Base-by-base conservation (phyloP, 2,888 invertebrate genomes). In the Apotomis betuletana region DNA sequence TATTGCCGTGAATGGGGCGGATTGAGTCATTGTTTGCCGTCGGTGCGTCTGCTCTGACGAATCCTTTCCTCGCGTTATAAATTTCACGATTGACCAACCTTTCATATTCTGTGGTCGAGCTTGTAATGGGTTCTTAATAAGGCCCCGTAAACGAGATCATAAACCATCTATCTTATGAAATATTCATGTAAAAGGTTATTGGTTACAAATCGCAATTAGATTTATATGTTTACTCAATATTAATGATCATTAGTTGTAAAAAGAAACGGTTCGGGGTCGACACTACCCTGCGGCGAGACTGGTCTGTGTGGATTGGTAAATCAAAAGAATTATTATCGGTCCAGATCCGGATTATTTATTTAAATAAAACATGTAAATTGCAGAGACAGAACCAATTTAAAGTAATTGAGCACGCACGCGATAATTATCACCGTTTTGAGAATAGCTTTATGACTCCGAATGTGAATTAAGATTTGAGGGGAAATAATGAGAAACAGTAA, bases 171-270 rank as follows among this genome's bases (percentile, higher is more conserved):
- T 74, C 73, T 80, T 78, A 79, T 85, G 82, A 86, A 83, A 81
- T 84, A 86, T 87, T 87, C 78, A 82, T 83, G 75, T 78, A 84
- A 81, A 41, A 81, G 81, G 79, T 80, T 81, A 86, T 86, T 84
- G 80, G 82, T 83, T 84, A 87, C 85, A 86, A 86, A 87, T 88
- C 80, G 84, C 83, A 86, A 86, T 86, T 81, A 80, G 79, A 83
- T 87, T 86, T 85, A 84, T 82, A 82, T 88, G 85, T 88, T 88
- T 88, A 87, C 86, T 84, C 81, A 86, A 85, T 79, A 82, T 82
- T 83, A 80, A 85, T 81, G 79, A 81, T 79, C 75, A 77, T 81
- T 77, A 77, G 80, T 79, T 79, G 81, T 76, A 78, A 80, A 81
- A 79, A 82, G 76, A 78, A 75, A 78, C 79, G 60, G 77, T 80